A percentile compares a stretch with the other conserved stretches of the same genome.
These are phyloP conservation scores for Helicoverpa zea DNA, from an alignment of 1,140 invertebrate species.

Conservation along the genomic window DNA sequence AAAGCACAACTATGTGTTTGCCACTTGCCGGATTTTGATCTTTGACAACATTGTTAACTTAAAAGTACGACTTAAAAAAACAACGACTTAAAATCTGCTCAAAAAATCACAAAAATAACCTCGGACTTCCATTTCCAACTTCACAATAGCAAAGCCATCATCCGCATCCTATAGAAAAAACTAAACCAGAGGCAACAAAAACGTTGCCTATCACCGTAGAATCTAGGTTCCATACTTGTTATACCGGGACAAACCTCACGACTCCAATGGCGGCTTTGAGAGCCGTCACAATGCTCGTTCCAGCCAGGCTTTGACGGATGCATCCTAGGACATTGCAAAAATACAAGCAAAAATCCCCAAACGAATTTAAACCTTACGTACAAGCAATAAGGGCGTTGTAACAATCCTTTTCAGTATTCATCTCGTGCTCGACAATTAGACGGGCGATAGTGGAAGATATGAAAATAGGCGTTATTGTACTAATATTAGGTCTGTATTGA, in stretches of 20 bases:
- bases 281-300: conserved; percentile 54
- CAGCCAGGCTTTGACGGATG: conserved; percentile 55
- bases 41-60: too few relatives aligned
- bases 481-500: conserved; percentile 12
- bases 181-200: conserved; percentile 25
- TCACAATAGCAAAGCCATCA: not conserved
- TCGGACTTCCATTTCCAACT: not conserved
- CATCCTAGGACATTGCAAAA: conserved; percentile 51
- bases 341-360: conserved; percentile 15
- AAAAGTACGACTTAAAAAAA: too few relatives aligned
- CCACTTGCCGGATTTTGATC: too few relatives aligned
- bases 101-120: not conserved
- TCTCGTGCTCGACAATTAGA: conserved; percentile 56
- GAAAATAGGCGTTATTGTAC: conserved; percentile 43
- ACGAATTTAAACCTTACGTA: conserved; percentile 31
- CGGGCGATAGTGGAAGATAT: conserved; percentile 50
- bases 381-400: conserved; percentile 5
- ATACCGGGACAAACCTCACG: conserved; percentile 48
- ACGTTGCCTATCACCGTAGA: conserved; percentile 43
- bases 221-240: conserved; percentile 50
- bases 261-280: conserved; percentile 53
- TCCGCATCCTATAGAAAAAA: conserved; percentile 25
- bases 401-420: conserved; percentile 53
- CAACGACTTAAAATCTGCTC: too few relatives aligned
- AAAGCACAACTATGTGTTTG: too few relatives aligned